Conservation (phyloP, 2,113 vertebrate species). For the Eubucco bourcierii region DNA sequence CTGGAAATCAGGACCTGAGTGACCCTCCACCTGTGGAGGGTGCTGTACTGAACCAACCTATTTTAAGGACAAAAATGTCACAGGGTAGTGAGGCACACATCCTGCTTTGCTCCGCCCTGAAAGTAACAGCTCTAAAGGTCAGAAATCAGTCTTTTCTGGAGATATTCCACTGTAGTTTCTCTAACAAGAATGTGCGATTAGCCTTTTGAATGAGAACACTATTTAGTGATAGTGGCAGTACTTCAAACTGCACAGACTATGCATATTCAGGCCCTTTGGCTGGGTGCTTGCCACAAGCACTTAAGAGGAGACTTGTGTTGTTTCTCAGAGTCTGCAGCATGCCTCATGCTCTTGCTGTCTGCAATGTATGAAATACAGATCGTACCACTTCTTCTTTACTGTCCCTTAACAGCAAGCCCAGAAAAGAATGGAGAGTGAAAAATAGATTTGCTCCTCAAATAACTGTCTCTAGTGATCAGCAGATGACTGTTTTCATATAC, state of each 20-base stretch:
- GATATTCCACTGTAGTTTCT: not conserved
- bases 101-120: conserved; percentile 31
- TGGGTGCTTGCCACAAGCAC: not conserved
- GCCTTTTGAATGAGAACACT: not conserved
- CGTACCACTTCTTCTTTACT: not conserved
- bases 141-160: not conserved
- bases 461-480: not conserved
- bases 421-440: not conserved
- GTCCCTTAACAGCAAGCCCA: not conserved
- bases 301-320: not conserved
- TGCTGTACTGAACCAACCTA: not conserved
- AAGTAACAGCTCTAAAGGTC: conserved; percentile 55
- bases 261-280: fast-evolving
- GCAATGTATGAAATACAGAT: not conserved
- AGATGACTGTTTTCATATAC: not conserved
- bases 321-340: not conserved
- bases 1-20: not conserved
- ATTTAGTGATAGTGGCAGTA: not conserved
- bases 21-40: not conserved
- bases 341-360: not conserved
- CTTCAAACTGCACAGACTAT: not conserved
- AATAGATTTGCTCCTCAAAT: not conserved
- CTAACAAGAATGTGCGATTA: not conserved
- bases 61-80: conserved; percentile 58
- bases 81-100: conserved; percentile 31